phyloP scores from a whole-genome alignment of 2,113 vertebrate species.

The Platysteira castanea region DNA sequence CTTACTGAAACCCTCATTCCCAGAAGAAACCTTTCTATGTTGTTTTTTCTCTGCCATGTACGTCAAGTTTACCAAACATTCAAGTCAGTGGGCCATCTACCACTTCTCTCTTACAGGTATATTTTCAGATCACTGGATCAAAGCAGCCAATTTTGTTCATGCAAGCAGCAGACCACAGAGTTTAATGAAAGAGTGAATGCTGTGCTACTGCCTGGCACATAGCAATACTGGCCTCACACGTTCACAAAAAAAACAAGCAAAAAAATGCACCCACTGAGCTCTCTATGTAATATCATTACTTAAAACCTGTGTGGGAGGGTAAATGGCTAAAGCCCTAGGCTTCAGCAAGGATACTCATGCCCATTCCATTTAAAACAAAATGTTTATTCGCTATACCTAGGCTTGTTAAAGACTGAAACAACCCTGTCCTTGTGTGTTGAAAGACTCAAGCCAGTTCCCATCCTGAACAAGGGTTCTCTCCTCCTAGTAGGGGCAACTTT shows the following conservation, averaged over 20 bases:
- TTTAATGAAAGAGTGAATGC: background rate
- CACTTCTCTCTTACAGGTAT: background rate
- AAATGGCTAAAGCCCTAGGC: rapidly evolving
- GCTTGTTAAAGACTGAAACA: background rate
- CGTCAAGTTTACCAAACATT: background rate
- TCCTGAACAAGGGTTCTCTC: background rate
- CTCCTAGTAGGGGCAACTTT: background rate
- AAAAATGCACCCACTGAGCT: background rate
- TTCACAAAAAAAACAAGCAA: background rate
- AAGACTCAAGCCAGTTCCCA: background rate
- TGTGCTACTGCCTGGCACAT: background rate
- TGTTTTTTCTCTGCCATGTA: background rate
- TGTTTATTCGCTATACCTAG: rapidly evolving
- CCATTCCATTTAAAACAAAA: background rate
- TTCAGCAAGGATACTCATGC: background rate
- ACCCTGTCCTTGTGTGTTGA: background rate
- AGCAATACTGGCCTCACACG: background rate
- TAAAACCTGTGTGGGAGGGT: background rate
- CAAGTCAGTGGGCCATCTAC: background rate
- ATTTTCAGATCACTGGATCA: background rate
- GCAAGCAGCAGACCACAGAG: background rate
- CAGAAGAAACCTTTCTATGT: background rate
- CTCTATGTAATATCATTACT: background rate
- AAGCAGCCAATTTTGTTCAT: background rate
- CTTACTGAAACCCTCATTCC: background rate